Conservation (phyloP, 2,797 vertebrate genomes). For the Poecilia velifera region DNA sequence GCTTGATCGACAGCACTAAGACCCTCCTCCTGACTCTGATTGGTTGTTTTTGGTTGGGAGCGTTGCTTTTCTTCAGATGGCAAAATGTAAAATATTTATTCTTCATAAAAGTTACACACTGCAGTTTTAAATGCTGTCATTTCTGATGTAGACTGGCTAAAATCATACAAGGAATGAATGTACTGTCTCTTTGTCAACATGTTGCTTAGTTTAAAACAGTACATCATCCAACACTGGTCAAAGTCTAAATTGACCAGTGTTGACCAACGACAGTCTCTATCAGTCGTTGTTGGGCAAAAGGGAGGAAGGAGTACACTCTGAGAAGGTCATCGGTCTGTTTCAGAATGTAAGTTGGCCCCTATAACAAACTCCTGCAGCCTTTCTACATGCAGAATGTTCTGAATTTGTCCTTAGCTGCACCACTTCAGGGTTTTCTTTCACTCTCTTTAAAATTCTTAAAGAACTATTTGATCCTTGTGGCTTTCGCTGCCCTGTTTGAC, state of each 20-base stretch:
- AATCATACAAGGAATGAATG: background rate
- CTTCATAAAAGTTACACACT: too few species aligned
- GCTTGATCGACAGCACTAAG: too few species aligned
- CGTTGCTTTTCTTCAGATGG: too few species aligned
- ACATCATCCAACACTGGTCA: background rate
- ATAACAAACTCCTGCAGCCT: background rate
- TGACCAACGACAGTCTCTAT: background rate
- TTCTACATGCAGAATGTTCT: background rate
- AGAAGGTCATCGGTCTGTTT: background rate
- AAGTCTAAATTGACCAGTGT: background rate
- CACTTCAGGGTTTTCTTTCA: background rate
- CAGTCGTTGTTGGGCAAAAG: background rate
- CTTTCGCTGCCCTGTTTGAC: background rate
- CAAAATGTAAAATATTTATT: too few species aligned
- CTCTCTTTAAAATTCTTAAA: background rate
- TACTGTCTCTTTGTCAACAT: background rate
- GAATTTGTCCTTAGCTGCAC: background rate
- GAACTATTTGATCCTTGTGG: background rate
- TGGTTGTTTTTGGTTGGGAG: too few species aligned
- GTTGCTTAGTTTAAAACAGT: background rate
- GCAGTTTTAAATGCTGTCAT: background rate
- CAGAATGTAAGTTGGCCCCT: background rate
- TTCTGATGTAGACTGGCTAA: background rate
- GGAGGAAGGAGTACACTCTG: background rate
- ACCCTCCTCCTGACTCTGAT: too few species aligned